These are phyloP conservation scores for Drosophila infuscata DNA, from an alignment of 2,888 invertebrate genomes.

Conservation along the genomic window DNA sequence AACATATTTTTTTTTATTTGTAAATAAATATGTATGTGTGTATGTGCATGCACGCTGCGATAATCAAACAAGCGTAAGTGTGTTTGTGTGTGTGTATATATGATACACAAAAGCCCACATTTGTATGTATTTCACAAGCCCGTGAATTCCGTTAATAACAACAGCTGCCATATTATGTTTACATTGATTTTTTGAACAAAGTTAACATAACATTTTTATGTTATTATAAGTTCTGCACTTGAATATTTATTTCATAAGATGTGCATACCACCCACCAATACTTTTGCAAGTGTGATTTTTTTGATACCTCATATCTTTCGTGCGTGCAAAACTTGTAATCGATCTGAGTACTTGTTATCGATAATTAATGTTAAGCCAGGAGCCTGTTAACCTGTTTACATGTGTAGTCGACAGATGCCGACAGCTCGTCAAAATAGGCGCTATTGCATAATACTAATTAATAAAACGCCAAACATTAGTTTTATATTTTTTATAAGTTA, in stretches of 20 bases:
- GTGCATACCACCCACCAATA: background rate
- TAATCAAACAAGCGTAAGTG: background rate
- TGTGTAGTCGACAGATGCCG: background rate
- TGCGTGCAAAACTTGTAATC: background rate
- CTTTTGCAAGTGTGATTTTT: background rate
- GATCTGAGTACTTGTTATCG: background rate
- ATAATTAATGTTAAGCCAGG: background rate
- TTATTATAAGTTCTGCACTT: background rate
- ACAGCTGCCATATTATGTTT: background rate
- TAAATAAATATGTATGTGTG: background rate
- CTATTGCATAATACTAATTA: background rate
- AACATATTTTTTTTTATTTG: background rate
- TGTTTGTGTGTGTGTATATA: background rate
- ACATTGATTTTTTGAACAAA: background rate
- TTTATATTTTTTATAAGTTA: background rate
- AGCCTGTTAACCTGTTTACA: background rate
- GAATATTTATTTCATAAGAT: background rate
- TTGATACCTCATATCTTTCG: too few relatives aligned
- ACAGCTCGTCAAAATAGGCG: slow-evolving; percentile 8
- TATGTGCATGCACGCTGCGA: background rate
- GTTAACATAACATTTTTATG: background rate
- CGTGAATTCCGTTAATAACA: background rate
- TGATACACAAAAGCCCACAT: background rate
- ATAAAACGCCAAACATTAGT: background rate
- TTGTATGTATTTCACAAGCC: background rate